Base-by-base conservation (phyloP, 2,888 invertebrate genomes). In the Apamea crenata region DNA sequence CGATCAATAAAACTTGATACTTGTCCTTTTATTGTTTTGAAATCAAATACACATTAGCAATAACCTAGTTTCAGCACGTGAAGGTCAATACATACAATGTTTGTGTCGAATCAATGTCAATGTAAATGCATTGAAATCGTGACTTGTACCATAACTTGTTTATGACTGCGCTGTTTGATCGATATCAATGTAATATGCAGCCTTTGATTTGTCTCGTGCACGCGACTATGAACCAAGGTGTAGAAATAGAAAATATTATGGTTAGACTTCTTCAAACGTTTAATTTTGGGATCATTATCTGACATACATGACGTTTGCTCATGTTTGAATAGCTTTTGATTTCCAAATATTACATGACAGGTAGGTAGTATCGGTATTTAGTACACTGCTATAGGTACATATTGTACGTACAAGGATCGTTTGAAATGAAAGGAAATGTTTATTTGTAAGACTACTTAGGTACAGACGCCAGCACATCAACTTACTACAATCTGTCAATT, bases 21-120 rank as follows among this genome's bases (percentile, higher is more conserved):
- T 8, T 65, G 12, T 25, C 29, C 10, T 77, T 70, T 70, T 44
- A 75, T 50, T 79, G 71, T 80, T 77, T 86, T 74, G 71, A 77
- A 74, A 86, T 86, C 71, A 83, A 77, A 85, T 63, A 74, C 32
- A 86, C 86, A 86, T 85, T 85, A 83, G 68, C 61, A 72, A 66
- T 73, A 76, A 82, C 80, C 86, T 50, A 74, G 66, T 50, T 73
- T 21, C 25, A 59, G 18, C 83, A 83, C 21, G 67, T 65, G 53
- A 85, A 85, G 85, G 85, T 85, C 40, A 65, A 74, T 66, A 14
- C 1, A 59, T 50, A 65, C 72, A 63, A 21, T 71, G 76, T 53
- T 76, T 56, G 29, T 74, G 53, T 47, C 36, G 47, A 71, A 77
- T 14, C 76, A 83, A 83, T 84, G 83, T 85, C 84, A 86, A 74